phyloP scores from a whole-genome alignment of 2,888 invertebrate genomes.

The Orthosia cruda region DNA sequence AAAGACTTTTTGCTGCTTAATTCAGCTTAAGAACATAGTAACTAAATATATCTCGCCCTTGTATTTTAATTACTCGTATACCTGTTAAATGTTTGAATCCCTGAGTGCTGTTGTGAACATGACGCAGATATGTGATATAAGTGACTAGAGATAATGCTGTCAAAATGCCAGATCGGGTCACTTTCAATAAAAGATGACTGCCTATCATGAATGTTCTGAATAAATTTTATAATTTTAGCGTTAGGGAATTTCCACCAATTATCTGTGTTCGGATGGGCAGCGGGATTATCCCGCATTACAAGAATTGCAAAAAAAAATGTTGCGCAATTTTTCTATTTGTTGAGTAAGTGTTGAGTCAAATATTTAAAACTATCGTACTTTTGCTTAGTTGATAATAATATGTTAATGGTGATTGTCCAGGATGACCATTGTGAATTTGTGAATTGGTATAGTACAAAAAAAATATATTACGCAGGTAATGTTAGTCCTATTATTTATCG shows the following conservation, averaged over 20 bases:
- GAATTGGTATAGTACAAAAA: neutral
- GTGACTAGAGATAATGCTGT: too few species aligned
- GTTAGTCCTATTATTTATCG: neutral
- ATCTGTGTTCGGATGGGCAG: neutral
- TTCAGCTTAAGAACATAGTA: too few species aligned
- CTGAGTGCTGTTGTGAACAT: too few species aligned
- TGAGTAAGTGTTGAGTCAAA: constrained; percentile 16
- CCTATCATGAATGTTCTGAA: neutral
- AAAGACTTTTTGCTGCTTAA: too few species aligned
- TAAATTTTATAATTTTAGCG: neutral
- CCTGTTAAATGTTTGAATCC: too few species aligned
- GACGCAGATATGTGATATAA: too few species aligned
- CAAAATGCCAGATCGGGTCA: neutral
- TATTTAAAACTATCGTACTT: constrained; percentile 10
- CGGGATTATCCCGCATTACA: neutral
- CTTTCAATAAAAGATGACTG: neutral
- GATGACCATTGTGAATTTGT: constrained; percentile 4
- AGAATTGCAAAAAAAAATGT: neutral
- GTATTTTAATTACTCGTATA: too few species aligned
- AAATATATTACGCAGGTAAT: neutral
- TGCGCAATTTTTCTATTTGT: constrained; percentile 14
- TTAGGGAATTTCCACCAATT: constrained; percentile 9
- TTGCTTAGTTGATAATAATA: constrained; percentile 1
- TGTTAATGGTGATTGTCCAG: constrained; percentile 18
- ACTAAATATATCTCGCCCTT: too few species aligned